Base-by-base conservation (phyloP, 2,797 vertebrate genomes). In the Trachurus trachurus region DNA sequence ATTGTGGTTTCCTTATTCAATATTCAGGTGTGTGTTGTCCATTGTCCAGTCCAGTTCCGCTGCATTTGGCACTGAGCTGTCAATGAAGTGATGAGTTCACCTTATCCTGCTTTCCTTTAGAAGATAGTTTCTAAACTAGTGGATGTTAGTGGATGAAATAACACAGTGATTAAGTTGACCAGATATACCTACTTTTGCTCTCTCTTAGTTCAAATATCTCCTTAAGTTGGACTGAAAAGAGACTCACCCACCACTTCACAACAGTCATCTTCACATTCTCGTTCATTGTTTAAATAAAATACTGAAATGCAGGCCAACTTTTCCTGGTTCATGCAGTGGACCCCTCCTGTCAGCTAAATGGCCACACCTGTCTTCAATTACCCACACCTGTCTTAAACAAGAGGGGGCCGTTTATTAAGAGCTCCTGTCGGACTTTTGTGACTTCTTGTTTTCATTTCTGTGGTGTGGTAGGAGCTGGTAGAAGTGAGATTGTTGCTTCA, bases 321-420 rank as follows among this genome's bases (percentile, higher is more conserved):
- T 19, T 54, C 44, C 3, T 40, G 12, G 16, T 21, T 29, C 17
- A 34, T 49, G 8, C 34, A 57, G 16, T 45, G 21, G 13, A 9
- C 3, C 8, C 17, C 34, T 19, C 3, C 19, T 59, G 40, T 11
- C 53, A n/a, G 37, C 4, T 31, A 40, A 73, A 34, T 60, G 44
- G 21, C 31, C 62, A 42, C 45, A 79, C 59, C 59, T 56, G 34
- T 42, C 34, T 31, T 17, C 53, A 60, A 44, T 12, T 9, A 15
- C 58, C 69, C 68, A 31, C 59, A 78, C 74, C 81, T 83, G 77
- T 47, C 49, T 22, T 76, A 64, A 58, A 57, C 15, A 39, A 7
- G 57, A 3, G 9, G 1, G 31, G 11, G 10, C 1, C 4, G 2
- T 16, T 45, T 53, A 59, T 19, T 68, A 70, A 65, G 17, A 42